Evolutionary conservation across 2,888 invertebrate genomes (phyloP), one percentile per base, ranked within the genome.

Genomic region (Ommatoiulus sabulosus): DNA sequence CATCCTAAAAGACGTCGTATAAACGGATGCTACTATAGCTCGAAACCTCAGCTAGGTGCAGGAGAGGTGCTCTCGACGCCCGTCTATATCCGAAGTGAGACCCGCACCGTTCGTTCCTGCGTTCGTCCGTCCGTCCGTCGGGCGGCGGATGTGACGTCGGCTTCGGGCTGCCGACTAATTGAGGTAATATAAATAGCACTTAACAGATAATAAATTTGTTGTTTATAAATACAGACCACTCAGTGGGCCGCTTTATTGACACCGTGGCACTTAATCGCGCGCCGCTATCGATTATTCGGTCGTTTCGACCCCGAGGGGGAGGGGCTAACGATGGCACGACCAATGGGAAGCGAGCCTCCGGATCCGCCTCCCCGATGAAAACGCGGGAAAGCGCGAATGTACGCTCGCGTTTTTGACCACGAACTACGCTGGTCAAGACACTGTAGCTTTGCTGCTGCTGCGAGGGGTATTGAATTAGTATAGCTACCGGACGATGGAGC

Each of bases 161-260:
- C 48, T 35, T 48, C 43, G 80, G 48, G 85, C 84, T 63, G 87
- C 85, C 80, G 87, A 87, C 90, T 90, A 90, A 89, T 90, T 89
- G 90, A 86, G 84, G 52, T 87, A 89, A 88, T 86, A 88, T 88
- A 90, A 90, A 88, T 87, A 89, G 88, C 90, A 89, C 89, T 89
- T 90, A 89, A 87, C 84, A 87, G 89, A 89, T 89, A 90, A 90
- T 90, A 90, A 90, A 90, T 90, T 90, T 89, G 89, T 90, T 90
- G 90, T 90, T 90, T 63, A 87, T 52, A 88, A 89, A 89, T 88
- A 89, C 89, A 86, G 89, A 86, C 90, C 89, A 89, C 89, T 89
- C 89, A 87, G 87, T 86, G 89, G 63, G 89, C 86, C 87, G 89
- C 87, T 84, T 86, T 89, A 89, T 89, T 89, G 89, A 89, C 89